Evolutionary conservation across 2,888 invertebrate species (phyloP).

Genomic region (Dione vanillae): DNA sequence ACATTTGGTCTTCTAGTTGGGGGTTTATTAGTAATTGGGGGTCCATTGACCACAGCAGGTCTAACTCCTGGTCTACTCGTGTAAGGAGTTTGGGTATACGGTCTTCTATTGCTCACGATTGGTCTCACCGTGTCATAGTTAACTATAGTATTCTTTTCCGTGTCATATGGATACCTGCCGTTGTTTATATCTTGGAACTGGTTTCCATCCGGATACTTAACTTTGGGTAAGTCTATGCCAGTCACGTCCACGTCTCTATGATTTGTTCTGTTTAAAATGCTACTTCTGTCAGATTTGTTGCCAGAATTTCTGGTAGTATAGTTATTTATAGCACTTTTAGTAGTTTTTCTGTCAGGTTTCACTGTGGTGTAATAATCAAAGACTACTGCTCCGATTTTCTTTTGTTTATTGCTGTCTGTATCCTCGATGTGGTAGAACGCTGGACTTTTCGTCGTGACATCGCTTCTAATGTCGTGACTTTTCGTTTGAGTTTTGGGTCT

Average conservation of each 20-base stretch:
- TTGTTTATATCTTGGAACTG: slow-evolving; percentile 4
- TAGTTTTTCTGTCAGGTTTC: slow-evolving; percentile 49
- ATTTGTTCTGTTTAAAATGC: slow-evolving; percentile 20
- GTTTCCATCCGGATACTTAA: not conserved
- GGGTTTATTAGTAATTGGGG: slow-evolving; percentile 69
- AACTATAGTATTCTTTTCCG: slow-evolving; percentile 36
- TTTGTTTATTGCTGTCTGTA: slow-evolving; percentile 19
- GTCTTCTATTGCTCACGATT: slow-evolving; percentile 30
- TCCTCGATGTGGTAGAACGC: not conserved
- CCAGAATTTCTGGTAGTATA: slow-evolving; percentile 35
- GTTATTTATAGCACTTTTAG: slow-evolving; percentile 42
- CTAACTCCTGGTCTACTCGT: slow-evolving; percentile 63
- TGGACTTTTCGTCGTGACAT: slow-evolving; percentile 21
- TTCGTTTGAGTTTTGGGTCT: slow-evolving; percentile 40
- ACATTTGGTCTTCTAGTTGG: slow-evolving; percentile 47
- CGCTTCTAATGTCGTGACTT: slow-evolving; percentile 42
- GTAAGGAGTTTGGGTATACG: slow-evolving; percentile 54
- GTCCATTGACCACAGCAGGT: slow-evolving; percentile 61
- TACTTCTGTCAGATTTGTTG: slow-evolving; percentile 26
- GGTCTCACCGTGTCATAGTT: slow-evolving; percentile 39
- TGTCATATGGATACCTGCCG: slow-evolving; percentile 32
- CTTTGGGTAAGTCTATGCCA: not conserved
- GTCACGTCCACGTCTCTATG: slow-evolving; percentile 23
- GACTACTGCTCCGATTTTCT: slow-evolving; percentile 6
- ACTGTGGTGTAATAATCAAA: slow-evolving; percentile 46